Conservation (phyloP, 2,888 invertebrate genomes). For the Nemotelus pantherinus region DNA sequence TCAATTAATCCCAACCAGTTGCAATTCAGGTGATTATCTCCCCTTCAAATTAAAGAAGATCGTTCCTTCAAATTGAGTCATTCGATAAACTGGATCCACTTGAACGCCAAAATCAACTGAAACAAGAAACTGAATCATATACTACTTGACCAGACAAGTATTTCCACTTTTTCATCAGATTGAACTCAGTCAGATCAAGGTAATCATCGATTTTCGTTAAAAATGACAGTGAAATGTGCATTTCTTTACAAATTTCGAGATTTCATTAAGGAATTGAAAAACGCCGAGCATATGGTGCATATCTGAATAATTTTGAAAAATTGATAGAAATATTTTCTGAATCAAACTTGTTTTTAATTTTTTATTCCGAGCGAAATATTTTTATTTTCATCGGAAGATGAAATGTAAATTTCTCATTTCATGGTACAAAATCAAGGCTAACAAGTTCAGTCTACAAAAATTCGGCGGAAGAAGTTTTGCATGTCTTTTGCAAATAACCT, state of each 20-base stretch:
- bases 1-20: too few relatives aligned
- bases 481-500: too few relatives aligned
- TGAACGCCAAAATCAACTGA: background rate
- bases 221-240: constrained; percentile 29
- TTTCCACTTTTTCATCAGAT: background rate
- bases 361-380: too few relatives aligned
- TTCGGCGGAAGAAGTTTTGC: too few relatives aligned
- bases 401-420: too few relatives aligned
- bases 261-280: background rate
- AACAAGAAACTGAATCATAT: background rate
- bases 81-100: background rate
- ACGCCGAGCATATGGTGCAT: background rate
- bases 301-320: background rate
- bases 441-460: too few relatives aligned
- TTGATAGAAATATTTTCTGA: too few relatives aligned
- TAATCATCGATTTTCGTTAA: constrained; percentile 26
- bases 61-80: constrained; percentile 1
- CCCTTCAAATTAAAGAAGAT: background rate
- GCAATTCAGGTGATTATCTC: too few relatives aligned
- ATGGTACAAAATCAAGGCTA: too few relatives aligned
- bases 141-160: background rate
- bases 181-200: constrained; percentile 28
- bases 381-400: too few relatives aligned
- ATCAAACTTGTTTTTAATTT: too few relatives aligned
- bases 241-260: constrained; percentile 21